Conservation (phyloP, 2,797 vertebrate species). For the Potorous gilbertii region DNA sequence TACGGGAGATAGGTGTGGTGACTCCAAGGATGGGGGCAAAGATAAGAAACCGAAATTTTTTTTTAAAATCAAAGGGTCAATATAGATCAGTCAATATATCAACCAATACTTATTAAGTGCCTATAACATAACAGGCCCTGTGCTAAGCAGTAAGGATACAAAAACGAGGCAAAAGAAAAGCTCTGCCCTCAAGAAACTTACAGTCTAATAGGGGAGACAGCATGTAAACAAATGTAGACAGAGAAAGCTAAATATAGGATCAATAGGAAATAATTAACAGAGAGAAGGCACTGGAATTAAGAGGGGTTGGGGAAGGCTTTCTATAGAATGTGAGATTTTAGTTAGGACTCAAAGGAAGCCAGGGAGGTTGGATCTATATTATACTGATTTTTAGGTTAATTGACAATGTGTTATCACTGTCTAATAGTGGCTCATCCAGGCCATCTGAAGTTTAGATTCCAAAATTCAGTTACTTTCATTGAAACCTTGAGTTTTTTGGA, state of each 20-base stretch:
- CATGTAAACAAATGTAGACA: not conserved
- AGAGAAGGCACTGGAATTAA: not conserved
- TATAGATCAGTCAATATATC: not conserved
- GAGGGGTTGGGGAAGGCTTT: not conserved
- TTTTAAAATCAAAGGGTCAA: not conserved
- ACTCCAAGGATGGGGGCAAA: not conserved
- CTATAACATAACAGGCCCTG: not conserved
- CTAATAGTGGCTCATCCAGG: not conserved
- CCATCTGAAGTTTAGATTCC: not conserved
- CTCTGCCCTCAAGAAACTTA: not conserved
- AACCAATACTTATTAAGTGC: not conserved
- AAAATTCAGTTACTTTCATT: not conserved
- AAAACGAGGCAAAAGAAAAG: not conserved
- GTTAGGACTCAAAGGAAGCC: not conserved
- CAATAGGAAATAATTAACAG: not conserved
- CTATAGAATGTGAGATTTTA: not conserved
- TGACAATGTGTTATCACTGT: not conserved
- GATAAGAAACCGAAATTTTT: not conserved
- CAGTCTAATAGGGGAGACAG: not conserved
- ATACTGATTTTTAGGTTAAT: not conserved
- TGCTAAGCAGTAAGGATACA: not conserved
- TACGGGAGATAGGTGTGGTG: not conserved
- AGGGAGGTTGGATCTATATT: not conserved
- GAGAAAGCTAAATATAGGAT: not conserved
- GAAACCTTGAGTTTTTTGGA: not conserved